These are phyloP conservation scores for Xiphorhynchus erythropygius DNA, from an alignment of 2,797 vertebrate genomes.

Conservation along the genomic window DNA sequence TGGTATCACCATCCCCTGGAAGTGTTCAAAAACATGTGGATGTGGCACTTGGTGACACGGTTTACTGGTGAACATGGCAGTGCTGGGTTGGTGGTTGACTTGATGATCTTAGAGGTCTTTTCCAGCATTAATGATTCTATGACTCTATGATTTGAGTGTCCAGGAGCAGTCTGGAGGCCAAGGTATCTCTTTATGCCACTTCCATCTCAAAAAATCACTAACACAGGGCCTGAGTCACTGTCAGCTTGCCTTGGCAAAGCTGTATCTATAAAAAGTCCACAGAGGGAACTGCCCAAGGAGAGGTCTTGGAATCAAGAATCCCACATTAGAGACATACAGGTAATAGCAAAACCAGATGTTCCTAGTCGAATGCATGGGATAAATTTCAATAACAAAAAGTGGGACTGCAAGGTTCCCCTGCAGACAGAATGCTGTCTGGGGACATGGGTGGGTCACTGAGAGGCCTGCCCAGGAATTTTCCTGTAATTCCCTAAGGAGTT, in stretches of 20 bases:
- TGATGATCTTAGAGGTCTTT: background rate
- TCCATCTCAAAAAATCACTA: background rate
- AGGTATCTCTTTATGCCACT: background rate
- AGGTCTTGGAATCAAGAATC: background rate
- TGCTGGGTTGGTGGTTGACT: background rate
- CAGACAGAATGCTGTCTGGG: background rate
- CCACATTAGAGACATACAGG: background rate
- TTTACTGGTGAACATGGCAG: background rate
- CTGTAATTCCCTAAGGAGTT: background rate
- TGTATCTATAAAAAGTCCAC: background rate
- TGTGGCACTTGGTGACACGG: background rate
- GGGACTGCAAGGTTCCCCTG: background rate
- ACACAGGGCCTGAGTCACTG: background rate
- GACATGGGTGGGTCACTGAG: fast-evolving
- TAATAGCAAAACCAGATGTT: background rate
- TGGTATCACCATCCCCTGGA: background rate
- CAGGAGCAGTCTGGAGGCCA: background rate
- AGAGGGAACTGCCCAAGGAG: background rate
- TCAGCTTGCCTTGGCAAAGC: background rate
- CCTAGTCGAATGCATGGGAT: background rate
- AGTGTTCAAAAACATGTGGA: background rate
- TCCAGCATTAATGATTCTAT: background rate
- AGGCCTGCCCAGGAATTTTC: background rate
- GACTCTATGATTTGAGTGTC: background rate
- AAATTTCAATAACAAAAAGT: background rate